Evolutionary conservation across 2,113 vertebrate species (phyloP), one percentile per base, ranked within the genome.

Genomic region (Dendropsophus ebraccatus): DNA sequence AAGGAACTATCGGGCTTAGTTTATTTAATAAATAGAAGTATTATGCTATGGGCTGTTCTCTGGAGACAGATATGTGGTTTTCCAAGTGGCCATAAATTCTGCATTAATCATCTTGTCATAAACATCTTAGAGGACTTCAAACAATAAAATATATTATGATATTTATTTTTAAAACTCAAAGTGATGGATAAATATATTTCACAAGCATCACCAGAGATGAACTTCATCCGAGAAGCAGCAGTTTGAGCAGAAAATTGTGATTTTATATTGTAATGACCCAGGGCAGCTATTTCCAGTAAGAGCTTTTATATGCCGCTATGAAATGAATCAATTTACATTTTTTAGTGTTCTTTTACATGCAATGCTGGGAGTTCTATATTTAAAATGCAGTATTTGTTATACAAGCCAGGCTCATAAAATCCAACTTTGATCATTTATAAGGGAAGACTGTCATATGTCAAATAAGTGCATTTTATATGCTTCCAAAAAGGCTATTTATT

Each of bases 291-390:
- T 77, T 77, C 75, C 75, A 77, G 75, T 77, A 77, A 77, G 75
- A 54, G 49, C 49, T 77, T 77, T 77, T 32, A 77, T 77, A 77
- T 32, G 75, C n/a, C 8, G 30, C 75, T 54, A 54, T 54, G 49
- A 54, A 77, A 54, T 77, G 75, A 77, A 77, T 77, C 75, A 77
- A 77, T 77, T 77, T 77, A 77, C 75, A 77, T 77, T 77, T 54
- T n/a, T 77, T 77, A 54, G 50, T 54, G 8, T 77, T 77, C 23
- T 76, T 54, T 30, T 77, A 77, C 49, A 76, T 32, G 74, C 49
- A 52, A 32, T 76, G 47, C 28, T 76, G 45, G 28, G 21, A 77
- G 28, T 35, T 54, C 28, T 6, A 77, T 0, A 77, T 77, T 54
- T 77, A 77, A 70, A 54, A 77, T 32, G n/a, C 16, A 21, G 12